Evolutionary conservation across 2,113 vertebrate genomes (phyloP).

Genomic region (Deroptyus accipitrinus): DNA sequence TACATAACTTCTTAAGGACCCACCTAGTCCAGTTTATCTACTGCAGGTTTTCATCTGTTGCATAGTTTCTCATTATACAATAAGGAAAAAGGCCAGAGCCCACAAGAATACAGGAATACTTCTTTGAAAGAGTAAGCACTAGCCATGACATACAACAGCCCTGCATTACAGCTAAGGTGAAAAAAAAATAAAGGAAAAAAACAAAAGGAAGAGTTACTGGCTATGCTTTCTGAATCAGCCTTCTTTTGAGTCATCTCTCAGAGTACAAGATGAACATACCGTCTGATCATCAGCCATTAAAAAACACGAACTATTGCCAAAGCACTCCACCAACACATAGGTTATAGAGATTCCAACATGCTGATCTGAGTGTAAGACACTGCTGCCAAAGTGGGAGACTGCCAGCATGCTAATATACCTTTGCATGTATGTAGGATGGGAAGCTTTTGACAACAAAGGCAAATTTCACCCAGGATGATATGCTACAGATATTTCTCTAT

Average conservation of each 20-base stretch:
- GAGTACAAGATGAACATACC: background rate
- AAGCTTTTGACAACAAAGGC: background rate
- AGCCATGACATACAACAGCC: background rate
- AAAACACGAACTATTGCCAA: background rate
- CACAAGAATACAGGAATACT: background rate
- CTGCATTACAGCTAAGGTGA: background rate
- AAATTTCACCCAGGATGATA: background rate
- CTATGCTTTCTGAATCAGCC: background rate
- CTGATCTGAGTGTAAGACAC: background rate
- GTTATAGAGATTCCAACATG: background rate
- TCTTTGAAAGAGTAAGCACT: background rate
- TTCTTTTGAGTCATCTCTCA: background rate
- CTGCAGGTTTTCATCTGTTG: background rate
- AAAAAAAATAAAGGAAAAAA: background rate
- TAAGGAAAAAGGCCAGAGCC: background rate
- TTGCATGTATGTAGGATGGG: background rate
- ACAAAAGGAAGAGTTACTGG: fast-evolving
- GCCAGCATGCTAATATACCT: background rate
- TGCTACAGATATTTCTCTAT: background rate
- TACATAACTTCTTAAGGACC: background rate
- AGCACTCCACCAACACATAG: background rate
- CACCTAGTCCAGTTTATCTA: background rate
- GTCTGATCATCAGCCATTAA: background rate
- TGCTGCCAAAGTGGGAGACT: background rate
- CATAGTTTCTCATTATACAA: background rate